These are phyloP conservation scores for Halcyon smyrnensis DNA, from an alignment of 2,797 vertebrate species.

Conservation along the genomic window DNA sequence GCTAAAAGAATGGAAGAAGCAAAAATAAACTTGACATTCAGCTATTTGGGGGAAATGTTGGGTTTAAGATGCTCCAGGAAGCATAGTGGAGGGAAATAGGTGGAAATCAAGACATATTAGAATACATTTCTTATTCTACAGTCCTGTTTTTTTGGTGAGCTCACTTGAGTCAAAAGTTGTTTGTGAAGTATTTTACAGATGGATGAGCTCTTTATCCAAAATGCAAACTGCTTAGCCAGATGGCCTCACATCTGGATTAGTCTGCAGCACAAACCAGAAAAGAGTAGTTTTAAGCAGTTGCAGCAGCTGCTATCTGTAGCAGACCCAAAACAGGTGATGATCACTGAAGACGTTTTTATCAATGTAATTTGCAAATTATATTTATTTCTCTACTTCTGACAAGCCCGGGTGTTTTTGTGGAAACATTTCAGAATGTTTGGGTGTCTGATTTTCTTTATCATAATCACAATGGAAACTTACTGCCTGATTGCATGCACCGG, in stretches of 20 bases:
- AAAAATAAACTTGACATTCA: not conserved
- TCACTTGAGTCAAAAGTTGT: not conserved
- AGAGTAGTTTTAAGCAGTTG: not conserved
- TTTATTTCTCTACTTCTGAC: conserved; percentile 40
- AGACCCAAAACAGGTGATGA: not conserved
- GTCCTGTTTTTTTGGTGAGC: not conserved
- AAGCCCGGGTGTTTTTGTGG: not conserved
- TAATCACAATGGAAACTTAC: conserved; percentile 37
- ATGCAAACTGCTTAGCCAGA: conserved; percentile 53
- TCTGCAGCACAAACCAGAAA: not conserved
- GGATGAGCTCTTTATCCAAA: not conserved
- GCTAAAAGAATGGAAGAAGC: not conserved
- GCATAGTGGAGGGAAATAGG: not conserved
- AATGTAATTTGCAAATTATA: not conserved
- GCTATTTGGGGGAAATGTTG: not conserved
- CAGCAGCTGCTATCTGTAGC: not conserved
- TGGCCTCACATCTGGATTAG: conserved; percentile 65
- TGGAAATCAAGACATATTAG: not conserved
- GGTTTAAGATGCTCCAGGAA: not conserved
- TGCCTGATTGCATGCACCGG: conserved; percentile 19
- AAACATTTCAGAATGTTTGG: conserved; percentile 30
- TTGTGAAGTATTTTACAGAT: conserved; percentile 49
- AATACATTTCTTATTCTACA: not conserved
- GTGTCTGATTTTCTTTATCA: conserved; percentile 43
- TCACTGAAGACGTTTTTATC: not conserved